A percentile compares a stretch with the other conserved stretches of the same genome.
phyloP scores from a whole-genome alignment of 2,797 vertebrate genomes.

The Centroberyx gerrardi region DNA sequence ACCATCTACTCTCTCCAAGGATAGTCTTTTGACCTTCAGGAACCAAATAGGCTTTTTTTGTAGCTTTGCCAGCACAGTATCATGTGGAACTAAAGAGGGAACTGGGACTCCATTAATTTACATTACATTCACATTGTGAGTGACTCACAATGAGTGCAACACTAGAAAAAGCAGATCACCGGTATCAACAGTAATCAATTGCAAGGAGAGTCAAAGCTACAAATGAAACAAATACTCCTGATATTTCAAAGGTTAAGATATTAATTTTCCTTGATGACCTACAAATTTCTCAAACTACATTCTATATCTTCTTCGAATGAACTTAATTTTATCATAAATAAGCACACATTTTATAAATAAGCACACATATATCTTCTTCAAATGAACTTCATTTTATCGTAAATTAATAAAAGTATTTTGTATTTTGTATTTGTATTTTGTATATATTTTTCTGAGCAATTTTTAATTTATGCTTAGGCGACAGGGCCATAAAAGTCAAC shows the following conservation, averaged over 20 bases:
- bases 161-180: not conserved
- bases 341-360: too few species aligned
- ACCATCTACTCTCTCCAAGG: not conserved
- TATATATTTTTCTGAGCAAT: constrained; percentile 10
- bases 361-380: too few species aligned
- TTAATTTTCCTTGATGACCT: not conserved
- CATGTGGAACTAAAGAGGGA: not conserved
- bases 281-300: not conserved
- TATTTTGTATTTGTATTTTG: too few species aligned
- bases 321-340: not conserved
- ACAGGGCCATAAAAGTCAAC: constrained; percentile 49
- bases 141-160: not conserved
- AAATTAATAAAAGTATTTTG: too few species aligned
- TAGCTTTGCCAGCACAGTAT: not conserved
- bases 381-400: not conserved
- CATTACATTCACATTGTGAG: not conserved
- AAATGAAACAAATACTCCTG: not conserved
- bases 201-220: too few species aligned
- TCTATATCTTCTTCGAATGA: not conserved
- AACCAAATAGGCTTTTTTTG: not conserved
- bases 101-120: not conserved
- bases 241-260: not conserved
- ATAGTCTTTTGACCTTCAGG: not conserved
- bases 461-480: constrained; percentile 46
- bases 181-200: not conserved